Conservation (phyloP, 2,113 vertebrate genomes). For the Ageneiosus marmoratus region DNA sequence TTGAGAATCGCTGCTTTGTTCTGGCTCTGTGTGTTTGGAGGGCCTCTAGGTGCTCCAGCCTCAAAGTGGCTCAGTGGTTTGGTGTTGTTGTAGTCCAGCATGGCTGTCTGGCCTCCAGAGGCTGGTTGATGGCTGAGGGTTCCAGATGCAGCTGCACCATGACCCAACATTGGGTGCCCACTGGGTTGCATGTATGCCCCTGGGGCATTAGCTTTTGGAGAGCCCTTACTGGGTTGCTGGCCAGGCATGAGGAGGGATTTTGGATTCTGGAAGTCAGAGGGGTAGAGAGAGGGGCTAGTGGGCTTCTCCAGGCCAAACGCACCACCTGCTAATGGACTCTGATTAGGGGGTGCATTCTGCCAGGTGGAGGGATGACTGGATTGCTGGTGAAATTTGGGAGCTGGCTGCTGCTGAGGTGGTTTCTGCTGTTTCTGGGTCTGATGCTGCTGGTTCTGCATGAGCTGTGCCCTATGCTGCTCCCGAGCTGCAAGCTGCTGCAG, state of each 20-base stretch:
- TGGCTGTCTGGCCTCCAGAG: conserved; percentile 69
- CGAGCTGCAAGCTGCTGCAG: conserved; percentile 80
- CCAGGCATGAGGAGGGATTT: conserved; percentile 82
- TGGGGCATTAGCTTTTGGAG: conserved; percentile 81
- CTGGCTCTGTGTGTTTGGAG: conserved; percentile 64
- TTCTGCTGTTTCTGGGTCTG: conserved; percentile 82
- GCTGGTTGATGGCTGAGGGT: conserved; percentile 75
- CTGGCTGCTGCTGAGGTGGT: conserved; percentile 74
- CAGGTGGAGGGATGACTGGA: conserved; percentile 80
- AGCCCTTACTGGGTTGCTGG: conserved; percentile 82
- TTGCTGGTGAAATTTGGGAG: conserved; percentile 65
- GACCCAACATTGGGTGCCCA: conserved; percentile 79
- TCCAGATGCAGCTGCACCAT: conserved; percentile 64
- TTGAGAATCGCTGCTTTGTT: conserved; percentile 80
- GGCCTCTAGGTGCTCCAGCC: conserved; percentile 72
- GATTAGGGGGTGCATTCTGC: conserved; percentile 81
- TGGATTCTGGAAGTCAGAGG: conserved; percentile 83
- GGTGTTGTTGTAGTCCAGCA: conserved; percentile 90
- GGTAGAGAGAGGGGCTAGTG: conserved; percentile 84
- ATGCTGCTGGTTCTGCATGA: conserved; percentile 89
- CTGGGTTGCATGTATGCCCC: conserved; percentile 73
- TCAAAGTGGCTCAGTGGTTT: conserved; percentile 95
- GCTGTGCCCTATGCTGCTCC: conserved; percentile 88
- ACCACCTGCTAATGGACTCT: conserved; percentile 78
- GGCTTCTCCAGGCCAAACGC: conserved; percentile 86